A percentile compares a stretch with the other conserved stretches of the same genome.
phyloP scores from a whole-genome alignment of 2,888 invertebrate genomes.

The Aelia acuminata region DNA sequence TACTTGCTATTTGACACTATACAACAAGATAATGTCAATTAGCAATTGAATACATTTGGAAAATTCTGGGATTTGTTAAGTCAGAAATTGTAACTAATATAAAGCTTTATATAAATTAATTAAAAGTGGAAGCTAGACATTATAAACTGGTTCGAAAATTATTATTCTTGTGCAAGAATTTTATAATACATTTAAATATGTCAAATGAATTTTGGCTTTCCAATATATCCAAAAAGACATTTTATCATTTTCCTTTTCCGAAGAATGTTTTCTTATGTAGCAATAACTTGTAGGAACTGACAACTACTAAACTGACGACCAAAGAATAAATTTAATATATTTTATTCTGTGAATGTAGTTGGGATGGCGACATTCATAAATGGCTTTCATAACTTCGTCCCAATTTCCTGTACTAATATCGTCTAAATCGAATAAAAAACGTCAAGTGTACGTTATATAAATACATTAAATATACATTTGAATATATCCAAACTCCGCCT shows the following conservation, averaged over 20 bases:
- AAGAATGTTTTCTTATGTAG: neutral
- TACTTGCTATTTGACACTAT: no score
- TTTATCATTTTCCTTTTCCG: neutral
- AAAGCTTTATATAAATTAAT: no score
- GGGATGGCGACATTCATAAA: neutral
- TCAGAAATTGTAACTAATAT: no score
- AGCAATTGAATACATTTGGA: no score
- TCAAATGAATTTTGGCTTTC: neutral
- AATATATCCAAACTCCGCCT: no score
- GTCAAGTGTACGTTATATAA: neutral
- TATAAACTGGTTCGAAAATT: no score
- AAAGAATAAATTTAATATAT: constrained; percentile 16
- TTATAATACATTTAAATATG: no score
- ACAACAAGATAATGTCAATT: no score
- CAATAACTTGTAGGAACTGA: neutral
- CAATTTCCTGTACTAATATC: neutral
- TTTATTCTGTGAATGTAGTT: neutral
- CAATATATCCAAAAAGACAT: neutral
- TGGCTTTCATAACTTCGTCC: neutral
- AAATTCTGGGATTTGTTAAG: no score
- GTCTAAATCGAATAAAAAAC: neutral
- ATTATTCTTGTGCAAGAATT: no score
- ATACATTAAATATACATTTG: no score
- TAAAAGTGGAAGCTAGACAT: no score
- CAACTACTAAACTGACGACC: neutral